Percentiles rank a stretch among this genome's conserved stretches.
phyloP scores from a whole-genome alignment of 2,888 invertebrate genomes.

The Protula sp. region DNA sequence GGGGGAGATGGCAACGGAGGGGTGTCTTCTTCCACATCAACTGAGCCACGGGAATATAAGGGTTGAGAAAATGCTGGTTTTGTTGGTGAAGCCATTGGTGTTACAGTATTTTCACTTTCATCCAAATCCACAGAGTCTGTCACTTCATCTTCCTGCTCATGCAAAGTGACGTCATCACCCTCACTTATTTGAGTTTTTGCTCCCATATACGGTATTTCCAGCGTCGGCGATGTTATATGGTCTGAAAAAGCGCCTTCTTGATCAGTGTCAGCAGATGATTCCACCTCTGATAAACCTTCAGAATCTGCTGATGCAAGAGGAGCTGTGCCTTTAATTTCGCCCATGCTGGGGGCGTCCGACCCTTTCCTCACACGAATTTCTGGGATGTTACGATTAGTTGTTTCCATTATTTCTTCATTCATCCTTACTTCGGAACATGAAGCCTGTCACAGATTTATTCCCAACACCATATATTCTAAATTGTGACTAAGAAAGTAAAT shows the following conservation, averaged over 20 bases:
- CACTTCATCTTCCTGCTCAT: background rate
- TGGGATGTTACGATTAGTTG: slow-evolving; percentile 3
- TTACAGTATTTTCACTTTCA: too few species aligned
- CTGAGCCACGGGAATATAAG: background rate
- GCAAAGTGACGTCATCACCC: background rate
- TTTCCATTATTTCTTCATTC: slow-evolving; percentile 1
- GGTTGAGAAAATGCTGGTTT: background rate
- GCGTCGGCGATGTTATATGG: too few species aligned
- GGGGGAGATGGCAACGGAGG: background rate
- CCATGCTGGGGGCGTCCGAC: slow-evolving; percentile 12
- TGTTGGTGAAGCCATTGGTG: background rate
- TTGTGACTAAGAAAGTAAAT: too few species aligned
- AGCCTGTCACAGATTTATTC: too few species aligned
- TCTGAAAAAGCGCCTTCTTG: too few species aligned
- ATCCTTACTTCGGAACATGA: too few species aligned
- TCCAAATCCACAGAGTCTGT: background rate
- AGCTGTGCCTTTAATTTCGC: background rate
- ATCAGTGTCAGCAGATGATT: background rate
- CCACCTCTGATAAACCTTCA: background rate
- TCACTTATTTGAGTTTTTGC: too few species aligned
- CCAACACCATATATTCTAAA: too few species aligned
- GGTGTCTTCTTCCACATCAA: background rate
- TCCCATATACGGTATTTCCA: too few species aligned
- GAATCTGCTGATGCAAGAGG: background rate
- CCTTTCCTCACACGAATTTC: slow-evolving; percentile 14